Evolutionary conservation across 2,797 vertebrate genomes (phyloP).

Genomic region (Microcaecilia unicolor): DNA sequence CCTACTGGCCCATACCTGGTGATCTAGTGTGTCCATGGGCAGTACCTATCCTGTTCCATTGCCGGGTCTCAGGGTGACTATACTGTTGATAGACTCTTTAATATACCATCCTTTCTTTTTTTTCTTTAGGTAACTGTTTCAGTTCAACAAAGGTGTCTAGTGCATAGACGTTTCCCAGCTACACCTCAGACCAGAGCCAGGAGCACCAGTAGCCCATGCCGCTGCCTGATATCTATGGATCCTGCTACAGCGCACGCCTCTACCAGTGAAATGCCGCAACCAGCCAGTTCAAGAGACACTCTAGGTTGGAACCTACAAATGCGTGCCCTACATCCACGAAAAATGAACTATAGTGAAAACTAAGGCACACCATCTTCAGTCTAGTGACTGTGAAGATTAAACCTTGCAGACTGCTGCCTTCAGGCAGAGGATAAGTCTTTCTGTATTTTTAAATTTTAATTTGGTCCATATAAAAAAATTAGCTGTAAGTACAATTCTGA

Average conservation of each 20-base stretch:
- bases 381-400: conserved; percentile 8
- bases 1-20: too few relatives aligned
- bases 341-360: conserved; percentile 30
- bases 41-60: too few relatives aligned
- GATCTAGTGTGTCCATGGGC: too few relatives aligned
- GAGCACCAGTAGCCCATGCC: conserved; percentile 59
- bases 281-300: conserved; percentile 30
- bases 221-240: conserved; percentile 54
- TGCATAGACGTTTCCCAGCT: conserved; percentile 91
- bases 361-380: conserved; percentile 20
- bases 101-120: neutral
- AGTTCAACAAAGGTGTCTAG: conserved; percentile 79
- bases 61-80: too few relatives aligned
- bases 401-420: conserved; percentile 37
- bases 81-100: neutral
- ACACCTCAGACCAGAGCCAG: conserved; percentile 65
- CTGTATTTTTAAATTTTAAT: conserved; percentile 54
- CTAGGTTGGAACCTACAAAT: conserved; percentile 46
- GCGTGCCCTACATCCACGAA: conserved; percentile 21
- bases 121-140: conserved; percentile 60
- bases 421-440: conserved; percentile 48
- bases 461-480: conserved; percentile 24
- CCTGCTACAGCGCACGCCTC: conserved; percentile 72
- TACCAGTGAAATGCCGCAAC: conserved; percentile 72
- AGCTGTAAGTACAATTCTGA: too few relatives aligned